Evolutionary conservation across 2,888 invertebrate genomes (phyloP), one percentile per base, ranked within the genome.

Genomic region (Drosophila koepferae): DNA sequence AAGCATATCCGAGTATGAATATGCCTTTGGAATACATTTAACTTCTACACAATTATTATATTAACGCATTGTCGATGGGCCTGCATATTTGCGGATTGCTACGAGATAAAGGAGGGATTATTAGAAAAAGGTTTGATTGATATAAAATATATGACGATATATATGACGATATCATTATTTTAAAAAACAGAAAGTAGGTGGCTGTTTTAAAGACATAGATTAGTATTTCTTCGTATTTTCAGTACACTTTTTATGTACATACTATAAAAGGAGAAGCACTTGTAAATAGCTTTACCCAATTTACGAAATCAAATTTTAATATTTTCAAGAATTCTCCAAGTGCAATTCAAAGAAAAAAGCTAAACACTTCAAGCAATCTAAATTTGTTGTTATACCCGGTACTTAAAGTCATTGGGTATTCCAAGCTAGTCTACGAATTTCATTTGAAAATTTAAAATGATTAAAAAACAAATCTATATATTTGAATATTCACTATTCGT

Each of bases 31-130:
- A 6, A 10, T 12, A 43, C n/a, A 66, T 56, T 66, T 46, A 66
- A 23, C 46, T 54, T 31, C 10, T 34, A 63, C 56, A 49, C 71
- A 64, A 74, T 81, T 66, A 77, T 80, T 72, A 64, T 48, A 79
- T 79, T 61, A 76, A 38, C 63, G 28, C 62, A 51, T 67, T 51
- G 69, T 63, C 36, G 68, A 53, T 54, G 40, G 31, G 43, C 10
- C 12, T 8, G 16, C 43, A 40, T 44, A 14, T 51, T 51, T 49
- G 9, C 12, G 18, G 16, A 9, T 38, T 16, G 0, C 36, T 1
- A 18, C 0, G 4, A 48, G 8, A 23, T 14, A 14, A n/a, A 23
- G 20, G 10, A 34, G 14, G 10, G 18, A 14, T 20, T 49, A 20
- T 36, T 12, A n/a, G 18, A 49, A 34, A 5, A 63, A 0, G 2